Evolutionary conservation across 1,140 invertebrate genomes (phyloP), one percentile per base, ranked within the genome.

Genomic region (Thalassaphorura encarpata): DNA sequence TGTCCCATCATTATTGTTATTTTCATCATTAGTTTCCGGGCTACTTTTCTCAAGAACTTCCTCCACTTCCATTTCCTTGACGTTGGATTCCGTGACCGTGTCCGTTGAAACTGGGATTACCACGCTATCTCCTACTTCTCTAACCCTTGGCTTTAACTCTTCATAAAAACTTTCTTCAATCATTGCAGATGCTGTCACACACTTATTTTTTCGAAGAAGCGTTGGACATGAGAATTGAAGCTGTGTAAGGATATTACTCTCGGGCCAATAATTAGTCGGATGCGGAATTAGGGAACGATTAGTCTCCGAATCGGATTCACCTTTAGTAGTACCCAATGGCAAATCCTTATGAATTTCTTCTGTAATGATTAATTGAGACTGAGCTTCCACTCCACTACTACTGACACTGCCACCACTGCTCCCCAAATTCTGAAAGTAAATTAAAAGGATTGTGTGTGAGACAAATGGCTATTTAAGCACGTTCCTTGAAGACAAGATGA

Each of bases 151-250:
- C 31, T 51, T 36, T 11, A 36, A n/a, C 33, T 36, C 33, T n/a
- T 36, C 33, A n/a, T 36, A 36, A 36, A 36, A 11, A n/a, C 11
- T n/a, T 11, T 11, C 33, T 36, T 24, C 4, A 19, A 18, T 15
- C 28, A 51, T 13, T 8, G 23, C 19, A 8, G 8, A 8, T 36
- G 3, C 33, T 26, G 15, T 21, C 48, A 33, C 21, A 15, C 33
- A 31, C 48, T 51, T 51, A 29, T 27, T 51, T 21, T 51, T 51
- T 27, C 48, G 8, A 4, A 51, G 28, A 4, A 51, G 48, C 26
- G 48, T 51, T 19, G 48, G 48, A 36, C 48, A 51, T 39, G 48
- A 29, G 21, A 51, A 51, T 24, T 51, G 23, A 5, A 51, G 26
- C 13, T 39, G 13, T 16, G 48, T 51, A 3, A 51, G 31, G 6